A percentile compares a stretch with the other conserved stretches of the same genome.
phyloP scores from a whole-genome alignment of 2,797 vertebrate species.

The Xenopus petersii region DNA sequence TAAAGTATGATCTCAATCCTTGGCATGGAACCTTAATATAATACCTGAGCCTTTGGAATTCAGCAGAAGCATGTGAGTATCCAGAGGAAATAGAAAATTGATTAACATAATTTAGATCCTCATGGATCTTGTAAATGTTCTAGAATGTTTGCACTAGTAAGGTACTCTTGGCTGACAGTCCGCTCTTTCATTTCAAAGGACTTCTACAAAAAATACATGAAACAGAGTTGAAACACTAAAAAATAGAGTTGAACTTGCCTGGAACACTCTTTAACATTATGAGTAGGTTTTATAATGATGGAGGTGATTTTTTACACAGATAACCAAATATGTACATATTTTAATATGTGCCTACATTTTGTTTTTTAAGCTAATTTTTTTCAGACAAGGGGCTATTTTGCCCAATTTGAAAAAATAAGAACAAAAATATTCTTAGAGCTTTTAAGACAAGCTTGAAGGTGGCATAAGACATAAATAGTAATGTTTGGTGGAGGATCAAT shows the following conservation, averaged over 20 bases:
- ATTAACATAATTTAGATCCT: slow-evolving; percentile 71
- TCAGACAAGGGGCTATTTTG: too few species aligned
- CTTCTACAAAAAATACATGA: not conserved
- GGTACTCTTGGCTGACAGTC: slow-evolving; percentile 60
- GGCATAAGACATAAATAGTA: too few species aligned
- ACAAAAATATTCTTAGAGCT: too few species aligned
- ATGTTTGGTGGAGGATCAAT: too few species aligned
- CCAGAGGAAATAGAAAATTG: slow-evolving; percentile 79
- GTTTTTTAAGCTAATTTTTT: too few species aligned
- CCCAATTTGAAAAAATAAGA: too few species aligned
- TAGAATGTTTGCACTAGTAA: slow-evolving; percentile 64
- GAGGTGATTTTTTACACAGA: not conserved
- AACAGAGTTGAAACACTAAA: slow-evolving; percentile 10
- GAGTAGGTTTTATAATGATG: not conserved
- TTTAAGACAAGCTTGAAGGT: too few species aligned
- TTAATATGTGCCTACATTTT: too few species aligned
- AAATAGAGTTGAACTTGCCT: slow-evolving; percentile 13
- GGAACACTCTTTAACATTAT: not conserved
- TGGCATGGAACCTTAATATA: slow-evolving; percentile 64
- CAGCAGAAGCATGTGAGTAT: slow-evolving; percentile 63
- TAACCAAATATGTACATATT: too few species aligned
- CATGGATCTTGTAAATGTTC: slow-evolving; percentile 68
- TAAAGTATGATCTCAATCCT: slow-evolving; percentile 60
- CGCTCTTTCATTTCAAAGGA: slow-evolving; percentile 50
- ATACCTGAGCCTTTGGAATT: slow-evolving; percentile 68